Evolutionary conservation across 2,888 invertebrate species (phyloP), one percentile per base, ranked within the genome.

Genomic region (Hypomecis punctinalis): DNA sequence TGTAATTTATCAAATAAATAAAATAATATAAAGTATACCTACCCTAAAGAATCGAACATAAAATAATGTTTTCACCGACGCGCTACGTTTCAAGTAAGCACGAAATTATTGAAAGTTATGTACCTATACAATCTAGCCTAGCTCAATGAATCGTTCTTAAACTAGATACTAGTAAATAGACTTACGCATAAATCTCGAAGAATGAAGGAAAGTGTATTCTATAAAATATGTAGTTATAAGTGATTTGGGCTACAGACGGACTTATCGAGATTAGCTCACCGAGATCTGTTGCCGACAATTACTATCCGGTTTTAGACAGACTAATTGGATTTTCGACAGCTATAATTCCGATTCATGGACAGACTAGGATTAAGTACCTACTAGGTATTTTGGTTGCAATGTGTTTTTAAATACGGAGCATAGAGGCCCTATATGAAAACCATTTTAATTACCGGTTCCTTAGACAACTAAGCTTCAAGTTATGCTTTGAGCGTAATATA

Each of bases 401-500:
- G 37, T 37, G 6, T 8, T 8, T 39, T 6, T 8, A 39, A 39
- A 39, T 39, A 39, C 39, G 39, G 5, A 39, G 5, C 9, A 39
- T 8, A 3, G 37, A 37, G 39, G 39, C 7, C 9, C 40, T 42
- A 47, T 47, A 52, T 39, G 40, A 51, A 48, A 64, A 55, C 52
- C 60, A 66, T 61, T 61, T 45, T 54, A 57, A 61, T 61, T 66
- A 61, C 65, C 56, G 8, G 1, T 47, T 42, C 54, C 61, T 66
- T 57, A 49, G 39, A 57, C 61, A 61, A 61, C 53, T 49, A 61
- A 43, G 53, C 65, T 48, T 57, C 57, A 57, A 66, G 61, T 42
- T 57, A 61, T 61, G 61, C 52, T 53, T 60, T 66, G 65, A 66
- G 65, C 53, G 61, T 37, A 48, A 52, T 57, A 53, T 43, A 53